Percentiles rank a stretch among this genome's conserved stretches.
These are phyloP conservation scores for Parnassius smintheus DNA, from an alignment of 2,888 invertebrate genomes.

Conservation along the genomic window DNA sequence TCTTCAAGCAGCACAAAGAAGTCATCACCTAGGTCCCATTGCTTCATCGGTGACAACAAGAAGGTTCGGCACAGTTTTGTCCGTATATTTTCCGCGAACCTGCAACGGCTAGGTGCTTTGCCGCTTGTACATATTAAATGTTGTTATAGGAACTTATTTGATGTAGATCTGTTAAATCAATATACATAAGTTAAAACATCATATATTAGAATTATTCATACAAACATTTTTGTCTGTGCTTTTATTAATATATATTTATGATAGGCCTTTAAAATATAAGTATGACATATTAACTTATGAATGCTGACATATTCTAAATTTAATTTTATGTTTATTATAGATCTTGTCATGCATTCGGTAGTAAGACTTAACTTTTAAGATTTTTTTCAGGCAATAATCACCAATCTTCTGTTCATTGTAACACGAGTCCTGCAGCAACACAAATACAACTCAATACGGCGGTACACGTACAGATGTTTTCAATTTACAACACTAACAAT, in stretches of 20 bases:
- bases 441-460: slow-evolving; percentile 58
- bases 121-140: slow-evolving; percentile 42
- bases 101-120: slow-evolving; percentile 53
- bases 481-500: slow-evolving; percentile 47
- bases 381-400: slow-evolving; percentile 69
- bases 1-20: slow-evolving; percentile 71
- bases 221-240: too few relatives aligned
- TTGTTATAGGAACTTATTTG: slow-evolving; percentile 39
- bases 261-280: too few relatives aligned
- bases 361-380: not conserved
- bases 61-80: slow-evolving; percentile 65
- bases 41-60: slow-evolving; percentile 57
- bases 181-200: not conserved
- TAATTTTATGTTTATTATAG: not conserved
- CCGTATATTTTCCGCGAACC: slow-evolving; percentile 50
- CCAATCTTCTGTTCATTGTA: slow-evolving; percentile 55
- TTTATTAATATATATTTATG: too few relatives aligned
- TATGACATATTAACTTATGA: too few relatives aligned
- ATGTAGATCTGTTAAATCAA: slow-evolving; percentile 1
- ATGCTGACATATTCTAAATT: not conserved
- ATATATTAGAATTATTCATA: too few relatives aligned
- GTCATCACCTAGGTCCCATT: slow-evolving; percentile 65
- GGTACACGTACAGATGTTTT: slow-evolving; percentile 53
- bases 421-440: slow-evolving; percentile 49
- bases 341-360: too few relatives aligned